Evolutionary conservation across 2,113 vertebrate species (phyloP), one percentile per base, ranked within the genome.

Genomic region (Glareola pratincola): DNA sequence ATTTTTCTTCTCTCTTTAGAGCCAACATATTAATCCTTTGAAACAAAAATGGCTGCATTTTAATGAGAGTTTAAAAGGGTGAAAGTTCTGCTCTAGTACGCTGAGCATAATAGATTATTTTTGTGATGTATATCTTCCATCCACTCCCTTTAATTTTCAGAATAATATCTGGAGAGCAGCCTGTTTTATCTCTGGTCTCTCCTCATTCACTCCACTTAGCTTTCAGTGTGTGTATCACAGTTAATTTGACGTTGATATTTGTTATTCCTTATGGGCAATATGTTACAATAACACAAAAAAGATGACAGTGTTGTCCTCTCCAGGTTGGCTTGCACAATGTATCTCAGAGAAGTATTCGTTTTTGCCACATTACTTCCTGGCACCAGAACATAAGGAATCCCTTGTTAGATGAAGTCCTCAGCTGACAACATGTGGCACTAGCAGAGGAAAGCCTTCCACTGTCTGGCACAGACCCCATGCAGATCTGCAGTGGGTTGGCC

Each of bases 11-110:
- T 92, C 45, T 94, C 81, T 97, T 97, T 87, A 96, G 69, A 96
- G 79, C 54, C 81, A 96, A 95, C 67, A 90, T 95, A 96, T 96
- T 97, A 97, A 98, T 97, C 96, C 91, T 88, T 93, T 95, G 96
- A 96, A 95, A 96, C 92, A 95, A 97, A 76, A 87, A 94, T 73
- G 93, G 45, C 51, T 97, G 94, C 94, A 97, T 97, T 96, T 96
- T 96, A 97, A 97, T 98, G 92, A 97, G 74, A 78, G 83, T 95
- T 96, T 96, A 90, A 97, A 96, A 94, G 94, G 92, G 88, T 72
- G 66, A 92, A 95, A 96, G 56, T 81, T 95, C 93, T 96, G 36
- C 68, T 98, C 72, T 91, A 88, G 75, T 80, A 95, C 66, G 82
- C 45, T 59, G 68, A 81, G n/a, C 10, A 75, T 95, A 96, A 96